phyloP scores from a whole-genome alignment of 2,113 vertebrate species.

The Ivindomyrus marchei region DNA sequence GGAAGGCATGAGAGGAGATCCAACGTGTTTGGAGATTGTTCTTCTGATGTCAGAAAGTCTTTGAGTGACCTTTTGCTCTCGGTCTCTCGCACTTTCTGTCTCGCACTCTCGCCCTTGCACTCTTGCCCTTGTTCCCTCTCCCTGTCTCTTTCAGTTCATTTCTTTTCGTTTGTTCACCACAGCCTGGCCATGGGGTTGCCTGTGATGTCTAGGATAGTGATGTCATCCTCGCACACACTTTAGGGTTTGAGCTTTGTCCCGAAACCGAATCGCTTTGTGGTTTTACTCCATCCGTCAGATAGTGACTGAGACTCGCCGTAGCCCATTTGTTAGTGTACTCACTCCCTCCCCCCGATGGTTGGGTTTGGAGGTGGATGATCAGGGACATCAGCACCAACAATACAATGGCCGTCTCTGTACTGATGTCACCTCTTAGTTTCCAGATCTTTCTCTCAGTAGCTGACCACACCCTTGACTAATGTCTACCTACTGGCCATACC shows the following conservation, averaged over 20 bases:
- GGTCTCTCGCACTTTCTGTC: neutral
- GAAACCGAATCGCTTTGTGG: neutral
- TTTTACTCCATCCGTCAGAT: neutral
- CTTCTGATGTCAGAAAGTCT: neutral
- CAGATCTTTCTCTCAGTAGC: neutral
- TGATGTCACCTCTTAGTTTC: neutral
- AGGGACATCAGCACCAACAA: neutral
- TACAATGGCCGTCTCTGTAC: neutral
- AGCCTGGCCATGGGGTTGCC: neutral
- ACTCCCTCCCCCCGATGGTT: neutral
- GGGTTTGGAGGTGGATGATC: neutral
- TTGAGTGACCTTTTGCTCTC: neutral
- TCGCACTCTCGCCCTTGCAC: neutral
- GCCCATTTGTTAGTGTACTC: neutral
- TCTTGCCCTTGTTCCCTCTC: neutral
- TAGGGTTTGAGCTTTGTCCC: neutral
- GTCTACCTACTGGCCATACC: neutral
- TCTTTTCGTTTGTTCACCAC: neutral
- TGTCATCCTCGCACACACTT: neutral
- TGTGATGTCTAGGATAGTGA: neutral
- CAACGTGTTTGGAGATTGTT: neutral
- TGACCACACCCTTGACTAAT: neutral
- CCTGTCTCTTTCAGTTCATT: neutral
- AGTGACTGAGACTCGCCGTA: neutral
- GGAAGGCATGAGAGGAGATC: neutral